Percentiles rank a stretch among this genome's conserved stretches.
Conservation (phyloP, 2,888 invertebrate species). For the Rugalucina vietnamica region DNA sequence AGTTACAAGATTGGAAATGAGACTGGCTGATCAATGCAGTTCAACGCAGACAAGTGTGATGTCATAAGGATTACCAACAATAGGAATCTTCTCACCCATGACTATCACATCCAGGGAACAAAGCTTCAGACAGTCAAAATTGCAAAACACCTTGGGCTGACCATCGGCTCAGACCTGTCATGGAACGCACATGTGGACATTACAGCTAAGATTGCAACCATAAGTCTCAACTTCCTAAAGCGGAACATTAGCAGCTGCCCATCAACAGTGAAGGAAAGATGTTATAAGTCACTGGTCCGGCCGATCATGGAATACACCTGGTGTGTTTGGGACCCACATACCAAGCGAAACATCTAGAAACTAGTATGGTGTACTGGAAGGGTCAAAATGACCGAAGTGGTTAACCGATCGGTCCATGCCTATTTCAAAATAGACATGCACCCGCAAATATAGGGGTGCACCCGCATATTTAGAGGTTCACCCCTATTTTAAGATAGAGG, state of each 20-base stretch:
- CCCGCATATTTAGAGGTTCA: no score
- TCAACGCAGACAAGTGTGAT: neutral
- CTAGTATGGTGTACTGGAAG: no score
- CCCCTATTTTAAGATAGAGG: no score
- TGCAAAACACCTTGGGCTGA: neutral
- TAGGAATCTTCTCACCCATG: neutral
- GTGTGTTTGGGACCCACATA: neutral
- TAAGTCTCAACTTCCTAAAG: neutral
- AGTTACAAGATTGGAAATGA: neutral
- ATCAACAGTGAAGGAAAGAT: neutral
- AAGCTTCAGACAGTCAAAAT: neutral
- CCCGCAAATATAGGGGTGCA: no score
- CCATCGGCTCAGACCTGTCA: neutral
- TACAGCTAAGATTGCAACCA: neutral
- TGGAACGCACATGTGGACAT: neutral
- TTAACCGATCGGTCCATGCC: no score
- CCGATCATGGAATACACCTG: neutral
- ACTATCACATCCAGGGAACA: neutral
- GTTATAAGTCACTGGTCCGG: neutral
- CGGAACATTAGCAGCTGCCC: neutral
- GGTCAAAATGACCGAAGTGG: no score
- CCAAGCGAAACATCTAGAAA: neutral
- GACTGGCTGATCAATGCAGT: neutral
- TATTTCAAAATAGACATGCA: no score
- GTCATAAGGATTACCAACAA: neutral